phyloP scores from a whole-genome alignment of 2,113 vertebrate genomes.

The Albula goreensis region DNA sequence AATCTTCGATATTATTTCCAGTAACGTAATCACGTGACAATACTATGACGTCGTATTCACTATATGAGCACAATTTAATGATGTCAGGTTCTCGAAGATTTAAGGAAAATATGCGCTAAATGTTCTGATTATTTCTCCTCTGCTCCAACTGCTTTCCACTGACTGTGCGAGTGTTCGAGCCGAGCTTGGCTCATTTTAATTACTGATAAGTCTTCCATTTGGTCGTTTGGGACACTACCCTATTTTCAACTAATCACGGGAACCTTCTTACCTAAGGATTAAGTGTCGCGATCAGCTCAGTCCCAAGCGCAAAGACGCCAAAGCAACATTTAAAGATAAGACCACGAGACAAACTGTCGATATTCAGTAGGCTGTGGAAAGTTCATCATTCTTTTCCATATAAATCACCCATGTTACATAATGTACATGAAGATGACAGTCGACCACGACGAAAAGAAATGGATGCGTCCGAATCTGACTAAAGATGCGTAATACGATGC shows the following conservation, averaged over 20 bases:
- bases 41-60: too few relatives aligned
- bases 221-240: not conserved
- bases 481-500: not conserved
- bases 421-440: not conserved
- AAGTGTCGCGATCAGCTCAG: not conserved
- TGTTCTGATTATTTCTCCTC: not conserved
- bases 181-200: not conserved
- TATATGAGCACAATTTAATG: too few relatives aligned
- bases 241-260: slow-evolving; percentile 25
- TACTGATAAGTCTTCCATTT: slow-evolving; percentile 9
- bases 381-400: not conserved
- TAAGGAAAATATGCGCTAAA: not conserved
- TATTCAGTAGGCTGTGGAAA: not conserved
- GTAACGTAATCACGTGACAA: too few relatives aligned
- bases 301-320: not conserved
- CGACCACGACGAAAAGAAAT: not conserved
- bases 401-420: not conserved
- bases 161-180: not conserved
- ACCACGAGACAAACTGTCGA: not conserved
- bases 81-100: not conserved
- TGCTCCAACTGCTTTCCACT: not conserved
- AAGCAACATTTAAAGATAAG: not conserved
- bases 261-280: slow-evolving; percentile 37
- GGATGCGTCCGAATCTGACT: not conserved
- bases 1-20: too few relatives aligned